Evolutionary conservation across 2,113 vertebrate genomes (phyloP).

Genomic region (Archocentrus centrarchus): DNA sequence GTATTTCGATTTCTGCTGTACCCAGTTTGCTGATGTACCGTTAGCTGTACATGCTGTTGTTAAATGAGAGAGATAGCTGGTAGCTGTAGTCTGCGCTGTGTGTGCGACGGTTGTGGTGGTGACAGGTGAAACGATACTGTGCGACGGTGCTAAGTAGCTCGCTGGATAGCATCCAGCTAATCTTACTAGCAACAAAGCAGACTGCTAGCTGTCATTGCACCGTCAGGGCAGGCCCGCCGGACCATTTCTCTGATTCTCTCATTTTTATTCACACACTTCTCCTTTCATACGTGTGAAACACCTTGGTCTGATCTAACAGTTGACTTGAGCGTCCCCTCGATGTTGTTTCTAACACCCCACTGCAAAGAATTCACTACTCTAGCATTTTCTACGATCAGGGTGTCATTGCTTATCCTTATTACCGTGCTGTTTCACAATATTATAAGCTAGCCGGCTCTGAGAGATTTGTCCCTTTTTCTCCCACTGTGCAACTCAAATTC

Average conservation of each 20-base stretch:
- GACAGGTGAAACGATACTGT: conserved; percentile 49
- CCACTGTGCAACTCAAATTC: conserved; percentile 44
- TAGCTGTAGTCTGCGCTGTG: background rate
- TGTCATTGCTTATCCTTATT: conserved; percentile 38
- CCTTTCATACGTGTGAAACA: background rate
- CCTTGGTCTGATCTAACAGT: background rate
- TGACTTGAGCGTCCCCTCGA: background rate
- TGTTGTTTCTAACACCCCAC: background rate
- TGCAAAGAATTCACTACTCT: conserved; percentile 26
- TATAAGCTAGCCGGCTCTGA: conserved; percentile 7
- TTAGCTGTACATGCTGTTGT: background rate
- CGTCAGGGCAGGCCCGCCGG: conserved; percentile 63
- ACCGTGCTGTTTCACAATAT: conserved; percentile 38
- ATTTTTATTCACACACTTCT: background rate
- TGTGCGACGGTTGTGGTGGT: background rate
- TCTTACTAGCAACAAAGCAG: conserved; percentile 15
- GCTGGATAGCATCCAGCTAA: conserved; percentile 46
- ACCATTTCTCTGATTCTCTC: conserved; percentile 18
- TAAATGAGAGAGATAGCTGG: background rate
- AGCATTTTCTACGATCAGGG: conserved; percentile 38
- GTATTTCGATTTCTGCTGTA: background rate
- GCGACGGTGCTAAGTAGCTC: conserved; percentile 42
- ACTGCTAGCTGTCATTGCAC: conserved; percentile 67
- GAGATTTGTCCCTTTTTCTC: conserved; percentile 16
- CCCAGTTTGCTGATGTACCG: too few relatives aligned